Evolutionary conservation across 1,140 invertebrate species (phyloP).

Genomic region (Lepidurus arcticus): DNA sequence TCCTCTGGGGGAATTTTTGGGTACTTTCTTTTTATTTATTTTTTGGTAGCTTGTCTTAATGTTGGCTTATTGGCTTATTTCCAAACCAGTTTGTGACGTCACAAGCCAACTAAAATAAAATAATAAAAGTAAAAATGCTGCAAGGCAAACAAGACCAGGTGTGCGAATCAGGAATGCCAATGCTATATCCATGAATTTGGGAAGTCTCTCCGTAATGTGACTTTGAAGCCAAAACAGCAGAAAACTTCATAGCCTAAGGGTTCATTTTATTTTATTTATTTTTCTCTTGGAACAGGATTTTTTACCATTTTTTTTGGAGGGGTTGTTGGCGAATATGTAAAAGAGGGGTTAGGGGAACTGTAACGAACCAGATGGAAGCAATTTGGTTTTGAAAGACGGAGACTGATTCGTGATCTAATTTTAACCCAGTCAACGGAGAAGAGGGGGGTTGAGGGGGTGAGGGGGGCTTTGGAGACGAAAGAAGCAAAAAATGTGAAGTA

Average conservation of each 20-base stretch:
- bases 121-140: background rate
- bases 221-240: no score
- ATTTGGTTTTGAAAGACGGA: conserved; percentile 11
- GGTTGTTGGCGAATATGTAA: background rate
- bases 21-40: background rate
- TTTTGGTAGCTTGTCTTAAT: background rate
- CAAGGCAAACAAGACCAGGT: conserved; percentile 8
- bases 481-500: conserved; percentile 1
- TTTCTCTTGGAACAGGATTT: background rate
- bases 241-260: no score
- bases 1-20: no score
- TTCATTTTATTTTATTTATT: no score
- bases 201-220: no score
- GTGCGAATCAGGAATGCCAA: conserved; percentile 23
- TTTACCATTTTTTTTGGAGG: background rate
- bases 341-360: conserved; percentile 22
- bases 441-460: conserved; percentile 33
- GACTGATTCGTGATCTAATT: background rate
- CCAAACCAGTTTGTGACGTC: conserved; percentile 6
- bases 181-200: background rate
- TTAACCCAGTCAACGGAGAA: conserved; percentile 19
- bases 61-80: background rate
- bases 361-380: background rate
- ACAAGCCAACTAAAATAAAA: background rate
- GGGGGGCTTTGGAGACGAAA: conserved; percentile 19